Evolutionary conservation across 2,113 vertebrate species (phyloP), one percentile per base, ranked within the genome.

Genomic region (Platichthys flesus): DNA sequence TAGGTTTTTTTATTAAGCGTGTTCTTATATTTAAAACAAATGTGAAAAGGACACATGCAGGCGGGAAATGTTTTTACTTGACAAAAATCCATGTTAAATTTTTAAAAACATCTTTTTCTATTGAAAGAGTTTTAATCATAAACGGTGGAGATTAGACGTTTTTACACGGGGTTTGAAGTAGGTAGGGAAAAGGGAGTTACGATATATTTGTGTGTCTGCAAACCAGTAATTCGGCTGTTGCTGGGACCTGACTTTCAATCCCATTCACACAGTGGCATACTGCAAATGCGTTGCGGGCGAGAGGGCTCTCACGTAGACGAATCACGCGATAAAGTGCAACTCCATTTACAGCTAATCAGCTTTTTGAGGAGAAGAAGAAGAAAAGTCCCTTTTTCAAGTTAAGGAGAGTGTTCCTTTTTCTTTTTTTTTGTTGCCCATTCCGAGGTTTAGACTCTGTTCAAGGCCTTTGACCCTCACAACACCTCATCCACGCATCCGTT

Each of bases 21-120:
- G 88, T 89, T 90, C 78, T 88, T 86, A 77, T 85, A 82, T 89
- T 84, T 69, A 69, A 83, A 86, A 51, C 18, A 51, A 81, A 85
- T 81, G 85, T 85, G 71, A 47, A 83, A 81, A 88, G 77, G 87
- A 90, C 80, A 89, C 78, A 81, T 78, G 70, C 70, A 79, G 63
- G 71, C 66, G 78, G 76, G 74, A 82, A 83, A 87, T 78, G 76
- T 90, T 92, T 94, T 90, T 91, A 93, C 89, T 92, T 93, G 88
- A 91, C 84, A 80, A 88, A 87, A 84, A 88, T 85, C 68, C 71
- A 90, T 90, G 87, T 91, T 88, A 71, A 87, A 70, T 86, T 92
- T 93, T 93, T 90, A 89, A 80, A 89, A 86, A 87, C 77, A 89
- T 84, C 73, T 90, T 93, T 91, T 92, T 92, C 86, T 86, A 91